phyloP scores from a whole-genome alignment of 2,797 vertebrate genomes.

The Antrozous pallidus region DNA sequence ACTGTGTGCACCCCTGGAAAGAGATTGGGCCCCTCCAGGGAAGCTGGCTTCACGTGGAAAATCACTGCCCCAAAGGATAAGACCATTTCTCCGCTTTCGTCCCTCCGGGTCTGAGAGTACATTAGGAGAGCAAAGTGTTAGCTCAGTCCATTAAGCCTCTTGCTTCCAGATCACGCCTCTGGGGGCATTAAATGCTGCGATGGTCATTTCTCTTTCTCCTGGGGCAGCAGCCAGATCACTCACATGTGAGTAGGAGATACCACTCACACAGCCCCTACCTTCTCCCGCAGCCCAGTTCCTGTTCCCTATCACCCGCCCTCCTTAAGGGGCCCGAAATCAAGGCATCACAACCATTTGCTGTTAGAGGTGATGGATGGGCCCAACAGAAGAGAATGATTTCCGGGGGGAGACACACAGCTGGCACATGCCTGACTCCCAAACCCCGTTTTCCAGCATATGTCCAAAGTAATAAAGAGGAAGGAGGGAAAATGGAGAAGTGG shows the following conservation, averaged over 20 bases:
- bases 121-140: constrained; percentile 61
- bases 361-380: constrained; percentile 34
- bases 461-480: constrained; percentile 43
- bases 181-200: constrained; percentile 25
- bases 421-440: constrained; percentile 32
- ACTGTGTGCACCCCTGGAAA: neutral
- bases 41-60: constrained; percentile 35
- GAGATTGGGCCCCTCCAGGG: neutral
- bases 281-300: accelerated
- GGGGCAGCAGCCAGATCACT: constrained; percentile 8
- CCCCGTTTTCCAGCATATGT: constrained; percentile 12
- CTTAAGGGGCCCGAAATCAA: neutral
- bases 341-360: neutral
- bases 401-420: constrained; percentile 42
- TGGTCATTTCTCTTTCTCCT: constrained; percentile 54
- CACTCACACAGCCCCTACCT: neutral
- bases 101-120: constrained; percentile 19
- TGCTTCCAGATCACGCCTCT: constrained; percentile 43
- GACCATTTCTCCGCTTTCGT: neutral
- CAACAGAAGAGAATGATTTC: constrained; percentile 51
- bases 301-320: neutral
- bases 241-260: neutral
- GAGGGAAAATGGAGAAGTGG: neutral
- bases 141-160: constrained; percentile 61
- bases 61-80: neutral